Evolutionary conservation across 1,140 invertebrate genomes (phyloP), one percentile per base, ranked within the genome.

Genomic region (Coboldia fuscipes): DNA sequence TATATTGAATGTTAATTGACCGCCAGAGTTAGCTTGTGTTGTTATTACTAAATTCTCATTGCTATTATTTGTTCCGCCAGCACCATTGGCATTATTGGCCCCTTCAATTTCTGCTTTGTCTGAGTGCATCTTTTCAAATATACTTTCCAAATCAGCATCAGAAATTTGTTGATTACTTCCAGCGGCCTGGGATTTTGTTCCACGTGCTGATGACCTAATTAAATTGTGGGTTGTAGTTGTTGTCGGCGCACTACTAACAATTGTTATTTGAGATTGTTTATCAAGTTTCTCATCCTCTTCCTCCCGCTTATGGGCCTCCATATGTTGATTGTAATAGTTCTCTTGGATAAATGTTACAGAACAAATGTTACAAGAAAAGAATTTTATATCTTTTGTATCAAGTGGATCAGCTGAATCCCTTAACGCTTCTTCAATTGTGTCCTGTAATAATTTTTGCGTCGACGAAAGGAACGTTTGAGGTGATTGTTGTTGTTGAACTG

Each of bases 321-420:
- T 56, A 22, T 56, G 53, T 30, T 56, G 53, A 39, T 51, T 51
- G 37, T 55, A 56, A 37, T 55, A 52, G 1, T 45, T 49, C 39
- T 56, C 52, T 35, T 56, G 52, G 9, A 56, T 48, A 33, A 56
- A 56, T 5, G 53, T 56, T 24, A 56, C 22, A 14, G 51, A 54
- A 38, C 53, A 56, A 18, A 55, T 49, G 40, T 51, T 51, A 41
- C 53, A 56, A 23, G 53, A 55, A 31, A 50, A 53, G 45, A 56
- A 56, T 13, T 50, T 44, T 16, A 56, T 56, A 50, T 28, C 45
- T 47, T 39, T 51, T 42, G 12, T 41, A 35, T 35, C 47, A 43
- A 12, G 32, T 38, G 3, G 30, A 12, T 37, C 28, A 28, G 47
- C 45, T 27, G 48, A 42, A 8, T 55, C 51, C 32, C 52, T 50